Conservation (phyloP, 64 coral and sea anemone genomes). For the Acropora tenuis region DNA sequence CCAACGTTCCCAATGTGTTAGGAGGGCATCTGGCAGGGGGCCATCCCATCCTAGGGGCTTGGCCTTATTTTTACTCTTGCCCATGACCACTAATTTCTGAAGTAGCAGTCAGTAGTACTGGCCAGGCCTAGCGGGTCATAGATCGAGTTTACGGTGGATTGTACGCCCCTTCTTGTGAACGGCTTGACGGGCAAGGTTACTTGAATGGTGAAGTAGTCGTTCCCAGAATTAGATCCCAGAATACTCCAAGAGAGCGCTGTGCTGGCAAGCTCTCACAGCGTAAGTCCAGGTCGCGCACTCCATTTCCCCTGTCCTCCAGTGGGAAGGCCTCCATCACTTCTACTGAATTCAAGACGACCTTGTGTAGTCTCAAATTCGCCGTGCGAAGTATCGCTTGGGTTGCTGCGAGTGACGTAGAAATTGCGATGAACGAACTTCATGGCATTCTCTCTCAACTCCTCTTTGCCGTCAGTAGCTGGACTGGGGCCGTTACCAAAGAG, state of each 20-base stretch:
- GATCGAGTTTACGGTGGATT: too few species aligned
- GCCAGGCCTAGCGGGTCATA: too few species aligned
- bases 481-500: too few species aligned
- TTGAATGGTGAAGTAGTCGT: constrained; percentile 37
- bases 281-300: not conserved
- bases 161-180: constrained; percentile 36
- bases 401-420: too few species aligned
- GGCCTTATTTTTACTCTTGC: too few species aligned
- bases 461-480: too few species aligned
- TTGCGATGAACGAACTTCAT: too few species aligned
- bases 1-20: constrained; percentile 49
- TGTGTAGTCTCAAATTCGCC: too few species aligned
- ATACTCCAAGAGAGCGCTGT: constrained; percentile 4
- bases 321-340: constrained; percentile 43
- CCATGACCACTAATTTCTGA: too few species aligned
- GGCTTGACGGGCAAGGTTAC: constrained; percentile 39
- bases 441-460: too few species aligned
- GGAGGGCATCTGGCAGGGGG: constrained; percentile 25
- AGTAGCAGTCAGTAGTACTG: too few species aligned
- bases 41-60: constrained; percentile 55
- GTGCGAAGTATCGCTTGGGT: too few species aligned
- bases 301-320: constrained; percentile 38
- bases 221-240: not conserved
- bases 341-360: not conserved
- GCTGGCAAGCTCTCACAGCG: not conserved